These are phyloP conservation scores for Apodemus sylvaticus DNA, from an alignment of 2,113 vertebrate species.

Conservation along the genomic window DNA sequence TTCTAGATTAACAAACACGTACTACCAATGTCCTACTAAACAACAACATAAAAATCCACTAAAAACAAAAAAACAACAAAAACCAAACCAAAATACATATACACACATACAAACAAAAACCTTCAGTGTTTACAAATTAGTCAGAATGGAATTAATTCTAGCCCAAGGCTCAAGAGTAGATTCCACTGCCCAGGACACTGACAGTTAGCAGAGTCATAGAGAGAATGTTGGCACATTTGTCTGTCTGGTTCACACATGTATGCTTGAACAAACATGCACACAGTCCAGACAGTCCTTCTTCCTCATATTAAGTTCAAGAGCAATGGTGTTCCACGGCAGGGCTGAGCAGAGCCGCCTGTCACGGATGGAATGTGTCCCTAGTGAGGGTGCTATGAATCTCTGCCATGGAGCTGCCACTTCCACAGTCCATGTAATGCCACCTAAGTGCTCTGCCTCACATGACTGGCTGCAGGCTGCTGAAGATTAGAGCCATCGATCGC, in stretches of 20 bases:
- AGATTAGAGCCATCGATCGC: conserved; percentile 98
- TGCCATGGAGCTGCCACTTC: conserved; percentile 79
- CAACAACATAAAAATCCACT: not conserved
- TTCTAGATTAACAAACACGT: not conserved
- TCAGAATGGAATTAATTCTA: not conserved
- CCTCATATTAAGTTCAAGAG: not conserved
- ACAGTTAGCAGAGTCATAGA: not conserved
- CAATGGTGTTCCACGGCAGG: not conserved
- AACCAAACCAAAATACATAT: not conserved
- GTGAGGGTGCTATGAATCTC: conserved; percentile 82
- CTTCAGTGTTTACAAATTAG: not conserved
- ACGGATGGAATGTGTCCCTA: conserved; percentile 75
- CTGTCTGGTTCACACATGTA: not conserved
- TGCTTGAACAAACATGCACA: not conserved
- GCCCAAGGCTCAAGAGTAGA: not conserved
- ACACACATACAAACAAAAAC: not conserved
- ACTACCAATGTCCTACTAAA: not conserved
- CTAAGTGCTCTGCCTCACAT: conserved; percentile 93
- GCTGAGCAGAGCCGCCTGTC: not conserved
- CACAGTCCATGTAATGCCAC: conserved; percentile 85
- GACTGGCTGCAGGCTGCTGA: conserved; percentile 93
- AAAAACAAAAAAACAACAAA: not conserved
- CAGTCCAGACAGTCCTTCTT: not conserved
- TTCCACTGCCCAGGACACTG: not conserved
- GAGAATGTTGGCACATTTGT: not conserved